A percentile compares a stretch with the other conserved stretches of the same genome.
Conservation (phyloP, 1,140 invertebrate species). For the Trachelipus rathkii region DNA sequence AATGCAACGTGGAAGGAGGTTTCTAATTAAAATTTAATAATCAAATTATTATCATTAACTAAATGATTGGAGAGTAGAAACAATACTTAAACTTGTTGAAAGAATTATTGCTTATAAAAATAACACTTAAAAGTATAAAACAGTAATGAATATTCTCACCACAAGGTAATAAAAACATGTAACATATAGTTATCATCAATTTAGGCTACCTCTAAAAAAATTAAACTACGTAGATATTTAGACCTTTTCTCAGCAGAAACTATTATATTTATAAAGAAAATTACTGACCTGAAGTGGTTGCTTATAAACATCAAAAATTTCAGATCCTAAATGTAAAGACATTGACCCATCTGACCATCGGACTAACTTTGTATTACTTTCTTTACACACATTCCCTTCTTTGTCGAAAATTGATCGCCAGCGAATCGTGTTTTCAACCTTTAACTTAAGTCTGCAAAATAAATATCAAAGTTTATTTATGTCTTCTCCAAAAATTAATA, state of each 20-base stretch:
- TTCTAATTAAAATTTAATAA: neutral
- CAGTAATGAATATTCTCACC: too few relatives aligned
- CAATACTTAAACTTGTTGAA: too few relatives aligned
- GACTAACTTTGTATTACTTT: slow-evolving; percentile 93
- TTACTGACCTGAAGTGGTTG: slow-evolving; percentile 71
- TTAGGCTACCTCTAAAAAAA: too few relatives aligned
- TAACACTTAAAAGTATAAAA: too few relatives aligned
- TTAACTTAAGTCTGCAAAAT: slow-evolving; percentile 66
- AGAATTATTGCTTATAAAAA: too few relatives aligned
- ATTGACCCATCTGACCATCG: slow-evolving; percentile 97
- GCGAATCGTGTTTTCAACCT: slow-evolving; percentile 95
- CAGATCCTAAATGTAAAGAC: slow-evolving; percentile 92
- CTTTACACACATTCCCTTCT: slow-evolving; percentile 74
- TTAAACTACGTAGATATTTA: too few relatives aligned
- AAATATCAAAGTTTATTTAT: neutral
- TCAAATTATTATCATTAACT: neutral
- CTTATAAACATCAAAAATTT: slow-evolving; percentile 96
- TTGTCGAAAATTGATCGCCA: slow-evolving; percentile 86
- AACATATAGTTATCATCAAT: too few relatives aligned
- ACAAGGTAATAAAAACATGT: too few relatives aligned
- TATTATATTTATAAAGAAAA: too few relatives aligned
- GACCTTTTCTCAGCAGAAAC: too few relatives aligned
- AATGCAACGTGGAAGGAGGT: too few relatives aligned
- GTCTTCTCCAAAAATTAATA: too few relatives aligned
- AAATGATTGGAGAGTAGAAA: neutral